Evolutionary conservation across 2,797 vertebrate species (phyloP), one percentile per base, ranked within the genome.

Genomic region (Urocyon cinereoargenteus): DNA sequence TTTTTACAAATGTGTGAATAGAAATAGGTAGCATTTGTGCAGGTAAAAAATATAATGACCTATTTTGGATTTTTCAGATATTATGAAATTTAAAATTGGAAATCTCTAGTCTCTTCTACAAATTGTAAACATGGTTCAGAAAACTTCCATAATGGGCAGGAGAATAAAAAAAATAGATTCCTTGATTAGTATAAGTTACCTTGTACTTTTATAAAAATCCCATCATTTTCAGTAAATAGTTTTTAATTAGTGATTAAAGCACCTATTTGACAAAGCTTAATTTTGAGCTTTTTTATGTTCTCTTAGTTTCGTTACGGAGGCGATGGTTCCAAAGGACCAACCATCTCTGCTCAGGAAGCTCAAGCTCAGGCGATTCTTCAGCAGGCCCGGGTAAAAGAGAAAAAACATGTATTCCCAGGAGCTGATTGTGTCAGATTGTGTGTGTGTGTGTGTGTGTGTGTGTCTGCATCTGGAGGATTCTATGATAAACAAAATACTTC

Each of bases 291-390:
- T 2, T 68, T 85, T 28, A 94, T 78, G 78, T 95, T 62, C 51
- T 94, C 91, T 75, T 97, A 99, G 99, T 99, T 99, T 98, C 99
- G 99, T 62, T 99, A 99, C 12, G 99, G 99, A 59, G 99, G 99
- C 1, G 99, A 99, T 19, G 99, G 99, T 77, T 99, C 99, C 98
- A 99, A 99, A 98, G 99, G 99, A 93, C 99, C 99, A 13, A 99
- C 99, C 59, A 98, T 99, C 82, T 99, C 99, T 1, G 99, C 99
- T 34, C 99, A 99, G 97, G 99, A 99, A 98, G 99, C 99, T 70
- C 99, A 99, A 97, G 99, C 99, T n/a, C 99, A 99, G 98, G 99
- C 99, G 13, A 99, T 99, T 97, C 99, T 99, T 73, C 99, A 99
- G 96, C 99, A 99, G 98, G 99, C 99, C 96, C 99, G 99, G 98